Conservation (phyloP, 1,140 invertebrate species). For the Drosophila micromelanica region DNA sequence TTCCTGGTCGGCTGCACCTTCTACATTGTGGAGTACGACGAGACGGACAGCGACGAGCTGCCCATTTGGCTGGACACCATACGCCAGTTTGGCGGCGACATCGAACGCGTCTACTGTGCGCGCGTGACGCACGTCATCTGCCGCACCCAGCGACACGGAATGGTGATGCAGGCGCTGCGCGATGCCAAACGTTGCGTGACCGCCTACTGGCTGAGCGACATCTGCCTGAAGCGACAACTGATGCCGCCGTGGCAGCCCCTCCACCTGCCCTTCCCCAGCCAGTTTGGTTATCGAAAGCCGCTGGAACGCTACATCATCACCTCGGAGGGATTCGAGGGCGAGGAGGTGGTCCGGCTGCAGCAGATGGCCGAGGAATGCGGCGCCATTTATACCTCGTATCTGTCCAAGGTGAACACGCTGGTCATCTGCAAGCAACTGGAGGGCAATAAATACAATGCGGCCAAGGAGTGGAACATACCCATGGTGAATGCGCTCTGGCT, state of each 20-base stretch:
- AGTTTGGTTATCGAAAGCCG: conserved; percentile 89
- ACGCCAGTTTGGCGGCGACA: conserved; percentile 94
- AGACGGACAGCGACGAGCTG: conserved; percentile 86
- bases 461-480: conserved; percentile 94
- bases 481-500: conserved; percentile 97
- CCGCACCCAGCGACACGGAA: conserved; percentile 94
- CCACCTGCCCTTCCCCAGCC: conserved; percentile 94
- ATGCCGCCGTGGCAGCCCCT: conserved; percentile 95
- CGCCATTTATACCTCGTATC: conserved; percentile 91
- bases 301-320: conserved; percentile 90
- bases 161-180: conserved; percentile 92
- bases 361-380: conserved; percentile 93
- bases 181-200: conserved; percentile 94
- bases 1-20: conserved; percentile 97
- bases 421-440: conserved; percentile 91
- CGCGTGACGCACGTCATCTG: conserved; percentile 96
- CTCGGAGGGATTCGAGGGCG: conserved; percentile 93
- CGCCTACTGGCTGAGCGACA: conserved; percentile 97
- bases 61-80: conserved; percentile 93
- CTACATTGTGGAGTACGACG: conserved; percentile 90
- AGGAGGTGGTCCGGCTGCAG: conserved; percentile 92
- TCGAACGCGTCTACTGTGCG: conserved; percentile 92
- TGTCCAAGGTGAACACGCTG: conserved; percentile 90
- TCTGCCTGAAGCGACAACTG: conserved; percentile 92
- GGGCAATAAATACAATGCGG: conserved; percentile 94